Percentiles rank a stretch among this genome's conserved stretches.
These are phyloP conservation scores for Smittia sp. DNA, from an alignment of 2,888 invertebrate genomes.

Conservation along the genomic window DNA sequence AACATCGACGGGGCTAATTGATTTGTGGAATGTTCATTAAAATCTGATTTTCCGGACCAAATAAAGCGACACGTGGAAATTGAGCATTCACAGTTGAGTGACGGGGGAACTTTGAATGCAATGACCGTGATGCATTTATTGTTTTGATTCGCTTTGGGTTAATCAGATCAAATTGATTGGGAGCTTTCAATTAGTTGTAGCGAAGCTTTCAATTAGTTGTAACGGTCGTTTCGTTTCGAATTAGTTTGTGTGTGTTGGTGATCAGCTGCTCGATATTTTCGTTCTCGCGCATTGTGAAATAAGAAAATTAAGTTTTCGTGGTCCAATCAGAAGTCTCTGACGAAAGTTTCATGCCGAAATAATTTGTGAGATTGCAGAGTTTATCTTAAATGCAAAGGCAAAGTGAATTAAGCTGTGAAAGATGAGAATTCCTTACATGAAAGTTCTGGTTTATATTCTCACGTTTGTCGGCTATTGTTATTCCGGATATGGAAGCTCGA, in stretches of 20 bases:
- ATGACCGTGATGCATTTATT: too few species aligned
- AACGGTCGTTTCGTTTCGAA: too few species aligned
- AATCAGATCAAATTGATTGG: too few species aligned
- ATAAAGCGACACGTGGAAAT: too few species aligned
- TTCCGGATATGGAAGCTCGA: conserved; percentile 74
- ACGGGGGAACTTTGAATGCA: too few species aligned
- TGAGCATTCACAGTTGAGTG: too few species aligned
- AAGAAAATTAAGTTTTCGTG: neutral
- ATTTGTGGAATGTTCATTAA: neutral
- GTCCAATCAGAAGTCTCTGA: conserved; percentile 9
- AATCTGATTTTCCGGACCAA: neutral
- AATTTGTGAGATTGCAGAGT: neutral
- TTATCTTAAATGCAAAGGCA: neutral
- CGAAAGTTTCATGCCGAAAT: neutral
- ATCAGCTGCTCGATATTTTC: too few species aligned
- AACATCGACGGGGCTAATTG: neutral
- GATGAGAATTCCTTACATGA: conserved; percentile 76
- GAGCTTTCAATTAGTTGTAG: too few species aligned
- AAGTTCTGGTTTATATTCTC: conserved; percentile 68
- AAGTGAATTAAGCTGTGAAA: conserved; percentile 17
- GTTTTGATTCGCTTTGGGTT: too few species aligned
- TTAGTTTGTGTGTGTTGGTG: neutral
- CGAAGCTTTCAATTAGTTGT: too few species aligned
- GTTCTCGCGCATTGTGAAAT: conserved; percentile 15
- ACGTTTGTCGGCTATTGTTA: conserved; percentile 78